phyloP scores from a whole-genome alignment of 2,888 invertebrate genomes.

The Athalia circularis region DNA sequence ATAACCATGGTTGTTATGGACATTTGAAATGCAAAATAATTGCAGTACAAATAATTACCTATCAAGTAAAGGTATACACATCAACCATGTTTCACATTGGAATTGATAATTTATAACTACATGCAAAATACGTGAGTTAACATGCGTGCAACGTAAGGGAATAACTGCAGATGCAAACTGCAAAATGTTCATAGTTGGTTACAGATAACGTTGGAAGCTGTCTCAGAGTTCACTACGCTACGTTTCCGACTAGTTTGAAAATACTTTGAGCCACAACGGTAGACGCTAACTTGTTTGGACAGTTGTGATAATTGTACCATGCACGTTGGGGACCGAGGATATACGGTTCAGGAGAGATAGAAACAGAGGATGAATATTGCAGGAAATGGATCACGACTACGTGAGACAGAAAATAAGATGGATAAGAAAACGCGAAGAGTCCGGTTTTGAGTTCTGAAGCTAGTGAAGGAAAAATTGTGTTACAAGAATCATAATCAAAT shows the following conservation, averaged over 20 bases:
- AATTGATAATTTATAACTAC: not conserved
- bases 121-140: conserved; percentile 6
- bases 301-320: conserved; percentile 38
- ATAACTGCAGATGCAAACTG: conserved; percentile 25
- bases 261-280: conserved; percentile 26
- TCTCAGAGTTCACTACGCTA: conserved; percentile 26
- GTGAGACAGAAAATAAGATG: conserved; percentile 14
- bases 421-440: not conserved
- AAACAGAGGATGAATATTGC: conserved; percentile 18
- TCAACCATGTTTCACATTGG: conserved; percentile 3
- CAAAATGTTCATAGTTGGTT: conserved; percentile 24
- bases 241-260: conserved; percentile 13
- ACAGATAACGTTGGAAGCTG: not conserved
- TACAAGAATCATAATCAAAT: not conserved
- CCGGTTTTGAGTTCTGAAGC: not conserved
- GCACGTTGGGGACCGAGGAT: conserved; percentile 10
- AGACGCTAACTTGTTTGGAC: conserved; percentile 38
- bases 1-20: too few species aligned
- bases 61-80: not conserved
- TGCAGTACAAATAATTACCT: not conserved
- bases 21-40: not conserved
- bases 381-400: not conserved
- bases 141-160: conserved; percentile 13
- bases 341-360: conserved; percentile 19
- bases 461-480: not conserved